Evolutionary conservation across 2,888 invertebrate genomes (phyloP).

Genomic region (Mystacides longicornis): DNA sequence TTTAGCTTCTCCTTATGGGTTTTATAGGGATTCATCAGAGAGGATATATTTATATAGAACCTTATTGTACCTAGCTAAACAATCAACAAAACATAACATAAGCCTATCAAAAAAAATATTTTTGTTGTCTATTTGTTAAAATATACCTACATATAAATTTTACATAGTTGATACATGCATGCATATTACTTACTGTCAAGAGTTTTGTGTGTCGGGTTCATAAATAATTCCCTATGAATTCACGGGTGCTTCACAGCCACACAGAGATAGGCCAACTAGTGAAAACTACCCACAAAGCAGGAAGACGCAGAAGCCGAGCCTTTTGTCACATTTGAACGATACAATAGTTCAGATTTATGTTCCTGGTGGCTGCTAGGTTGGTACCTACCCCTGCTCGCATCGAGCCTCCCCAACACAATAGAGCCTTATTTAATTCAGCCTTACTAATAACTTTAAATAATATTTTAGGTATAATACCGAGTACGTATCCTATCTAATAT

Average conservation of each 20-base stretch:
- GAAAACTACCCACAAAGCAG: constrained; percentile 1
- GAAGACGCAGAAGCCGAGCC: not conserved
- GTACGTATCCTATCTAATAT: too few species aligned
- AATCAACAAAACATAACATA: too few species aligned
- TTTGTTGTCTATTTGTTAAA: not conserved
- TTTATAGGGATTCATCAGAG: too few species aligned
- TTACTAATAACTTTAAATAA: too few species aligned
- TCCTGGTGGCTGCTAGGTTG: too few species aligned
- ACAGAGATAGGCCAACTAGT: not conserved
- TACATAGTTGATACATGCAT: not conserved
- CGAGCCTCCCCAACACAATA: not conserved
- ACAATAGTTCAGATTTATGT: not conserved
- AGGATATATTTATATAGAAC: too few species aligned
- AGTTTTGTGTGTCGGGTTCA: not conserved
- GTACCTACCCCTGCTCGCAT: too few species aligned
- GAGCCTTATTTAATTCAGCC: constrained; percentile 1
- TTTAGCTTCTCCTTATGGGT: too few species aligned
- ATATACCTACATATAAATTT: not conserved
- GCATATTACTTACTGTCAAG: not conserved
- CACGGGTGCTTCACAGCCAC: not conserved
- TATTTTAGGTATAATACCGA: too few species aligned
- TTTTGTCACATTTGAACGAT: not conserved
- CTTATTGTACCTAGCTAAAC: too few species aligned
- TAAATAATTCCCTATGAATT: not conserved
- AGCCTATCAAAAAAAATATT: too few species aligned